A percentile compares a stretch with the other conserved stretches of the same genome.
Evolutionary conservation across 2,797 vertebrate species (phyloP).

Genomic region (Numenius phaeopus): DNA sequence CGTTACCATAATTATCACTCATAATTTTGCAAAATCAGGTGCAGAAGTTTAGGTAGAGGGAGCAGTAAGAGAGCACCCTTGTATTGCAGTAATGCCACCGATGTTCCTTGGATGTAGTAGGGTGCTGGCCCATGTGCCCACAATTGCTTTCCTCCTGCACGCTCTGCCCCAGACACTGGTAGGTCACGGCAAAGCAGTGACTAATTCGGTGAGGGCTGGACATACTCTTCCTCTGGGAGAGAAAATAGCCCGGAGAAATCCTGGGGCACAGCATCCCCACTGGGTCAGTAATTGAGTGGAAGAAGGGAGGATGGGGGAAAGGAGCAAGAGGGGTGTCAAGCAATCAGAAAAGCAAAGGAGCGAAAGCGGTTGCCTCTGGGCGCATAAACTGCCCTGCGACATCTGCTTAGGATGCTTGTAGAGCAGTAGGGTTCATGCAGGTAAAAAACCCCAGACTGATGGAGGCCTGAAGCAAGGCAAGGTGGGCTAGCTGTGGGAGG

Average conservation of each 20-base stretch:
- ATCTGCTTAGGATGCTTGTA: not conserved
- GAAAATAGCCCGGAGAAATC: not conserved
- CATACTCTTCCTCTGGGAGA: not conserved
- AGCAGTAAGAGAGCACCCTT: not conserved
- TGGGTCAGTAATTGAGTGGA: not conserved
- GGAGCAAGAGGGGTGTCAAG: not conserved
- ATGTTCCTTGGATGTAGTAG: not conserved
- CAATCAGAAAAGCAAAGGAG: not conserved
- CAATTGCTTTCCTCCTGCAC: not conserved
- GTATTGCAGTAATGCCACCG: accelerated
- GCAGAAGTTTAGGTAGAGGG: not conserved
- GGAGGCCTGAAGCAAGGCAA: constrained; percentile 29
- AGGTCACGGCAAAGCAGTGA: not conserved
- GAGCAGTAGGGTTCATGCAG: not conserved
- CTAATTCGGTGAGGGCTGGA: not conserved
- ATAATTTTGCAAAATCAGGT: not conserved
- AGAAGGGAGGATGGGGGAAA: not conserved
- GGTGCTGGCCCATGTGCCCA: not conserved
- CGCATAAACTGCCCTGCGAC: not conserved
- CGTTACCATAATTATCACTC: too few species aligned
- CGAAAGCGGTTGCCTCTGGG: accelerated
- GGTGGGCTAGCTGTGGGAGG: constrained; percentile 28
- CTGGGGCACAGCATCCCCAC: not conserved
- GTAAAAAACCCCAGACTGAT: not conserved
- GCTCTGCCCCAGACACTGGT: not conserved